Conservation (phyloP, 1,140 invertebrate genomes). For the Phymorhynchus buccinoides region DNA sequence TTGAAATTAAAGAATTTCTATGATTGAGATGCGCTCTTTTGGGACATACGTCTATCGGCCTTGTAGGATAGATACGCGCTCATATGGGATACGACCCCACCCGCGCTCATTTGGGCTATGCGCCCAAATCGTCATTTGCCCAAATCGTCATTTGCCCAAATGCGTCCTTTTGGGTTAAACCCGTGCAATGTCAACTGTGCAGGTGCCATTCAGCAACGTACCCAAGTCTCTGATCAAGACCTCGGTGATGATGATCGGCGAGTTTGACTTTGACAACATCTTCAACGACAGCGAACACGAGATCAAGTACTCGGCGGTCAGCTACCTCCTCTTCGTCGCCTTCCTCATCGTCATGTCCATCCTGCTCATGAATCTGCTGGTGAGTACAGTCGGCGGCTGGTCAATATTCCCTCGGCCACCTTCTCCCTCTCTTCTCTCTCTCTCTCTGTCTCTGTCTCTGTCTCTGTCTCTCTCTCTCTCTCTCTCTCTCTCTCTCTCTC, state of each 20-base stretch:
- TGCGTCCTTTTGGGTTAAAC: too few species aligned
- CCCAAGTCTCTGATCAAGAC: slow-evolving; percentile 71
- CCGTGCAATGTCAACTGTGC: too few species aligned
- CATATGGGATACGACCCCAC: too few species aligned
- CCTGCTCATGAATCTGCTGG: slow-evolving; percentile 75
- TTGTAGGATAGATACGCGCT: too few species aligned
- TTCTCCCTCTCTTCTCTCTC: not conserved
- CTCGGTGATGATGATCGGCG: slow-evolving; percentile 75
- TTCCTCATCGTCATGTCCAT: slow-evolving; percentile 74
- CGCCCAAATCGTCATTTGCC: too few species aligned
- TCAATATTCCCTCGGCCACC: too few species aligned
- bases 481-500: too few species aligned
- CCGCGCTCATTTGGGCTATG: too few species aligned
- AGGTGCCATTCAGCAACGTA: slow-evolving; percentile 68
- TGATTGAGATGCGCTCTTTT: too few species aligned
- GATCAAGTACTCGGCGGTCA: slow-evolving; percentile 56
- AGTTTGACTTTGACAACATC: slow-evolving; percentile 72
- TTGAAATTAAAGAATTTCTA: too few species aligned
- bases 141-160: too few species aligned
- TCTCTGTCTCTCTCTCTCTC: not conserved
- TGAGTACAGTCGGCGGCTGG: slow-evolving; percentile 49
- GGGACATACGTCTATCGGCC: too few species aligned
- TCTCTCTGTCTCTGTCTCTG: not conserved
- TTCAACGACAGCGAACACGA: slow-evolving; percentile 55
- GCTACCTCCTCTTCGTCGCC: slow-evolving; percentile 70